A percentile compares a stretch with the other conserved stretches of the same genome.
phyloP scores from a whole-genome alignment of 2,888 invertebrate genomes.

The Odontothrips loti region DNA sequence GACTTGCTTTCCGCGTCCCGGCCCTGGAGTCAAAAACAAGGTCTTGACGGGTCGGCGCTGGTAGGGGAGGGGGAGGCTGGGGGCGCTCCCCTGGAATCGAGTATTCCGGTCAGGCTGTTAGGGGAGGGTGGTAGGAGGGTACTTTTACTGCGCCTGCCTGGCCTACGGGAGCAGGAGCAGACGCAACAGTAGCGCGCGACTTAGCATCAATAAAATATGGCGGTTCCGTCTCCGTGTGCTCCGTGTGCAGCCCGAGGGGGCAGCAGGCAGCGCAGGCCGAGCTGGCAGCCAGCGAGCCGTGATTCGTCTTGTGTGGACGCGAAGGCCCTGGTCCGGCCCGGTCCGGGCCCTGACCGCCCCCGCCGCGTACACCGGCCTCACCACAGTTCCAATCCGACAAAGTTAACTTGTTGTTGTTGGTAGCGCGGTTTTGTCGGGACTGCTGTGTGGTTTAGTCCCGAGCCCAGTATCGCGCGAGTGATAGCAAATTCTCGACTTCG shows the following conservation, averaged over 20 bases:
- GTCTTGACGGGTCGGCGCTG: too few species aligned
- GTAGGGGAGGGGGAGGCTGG: too few species aligned
- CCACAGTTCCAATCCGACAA: neutral
- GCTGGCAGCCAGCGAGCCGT: neutral
- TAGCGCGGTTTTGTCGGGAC: neutral
- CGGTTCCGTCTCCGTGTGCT: neutral
- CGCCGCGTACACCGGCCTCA: neutral
- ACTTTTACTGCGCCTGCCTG: neutral
- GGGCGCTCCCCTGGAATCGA: neutral
- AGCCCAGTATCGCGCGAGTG: neutral
- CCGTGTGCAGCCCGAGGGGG: neutral
- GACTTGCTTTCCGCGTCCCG: too few species aligned
- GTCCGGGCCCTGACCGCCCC: neutral
- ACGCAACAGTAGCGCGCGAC: constrained; percentile 11
- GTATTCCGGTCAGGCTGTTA: neutral
- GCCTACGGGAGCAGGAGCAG: neutral
- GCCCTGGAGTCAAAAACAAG: neutral
- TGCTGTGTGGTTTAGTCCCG: neutral
- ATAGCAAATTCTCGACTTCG: neutral
- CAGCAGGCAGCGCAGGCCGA: neutral
- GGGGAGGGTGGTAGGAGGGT: too few species aligned
- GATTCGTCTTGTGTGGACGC: constrained; percentile 4
- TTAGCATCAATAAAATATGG: constrained; percentile 21
- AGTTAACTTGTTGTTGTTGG: constrained; percentile 21
- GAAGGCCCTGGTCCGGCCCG: too few species aligned